Base-by-base conservation (phyloP, 2,888 invertebrate genomes). In the Dynastes grantii region DNA sequence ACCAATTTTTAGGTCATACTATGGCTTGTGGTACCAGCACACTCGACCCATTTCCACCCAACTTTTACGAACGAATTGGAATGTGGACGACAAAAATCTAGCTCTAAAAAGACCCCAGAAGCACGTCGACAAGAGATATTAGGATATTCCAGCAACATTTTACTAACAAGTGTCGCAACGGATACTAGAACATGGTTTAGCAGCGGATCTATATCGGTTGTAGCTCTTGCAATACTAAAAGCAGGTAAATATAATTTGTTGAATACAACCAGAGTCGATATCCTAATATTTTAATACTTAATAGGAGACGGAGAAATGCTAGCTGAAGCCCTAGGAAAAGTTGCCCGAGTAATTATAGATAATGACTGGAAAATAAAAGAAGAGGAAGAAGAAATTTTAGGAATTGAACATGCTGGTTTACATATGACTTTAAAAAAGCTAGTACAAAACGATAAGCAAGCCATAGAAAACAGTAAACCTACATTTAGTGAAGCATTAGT, bases 21-120 rank as follows among this genome's bases (percentile, higher is more conserved):
- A 79, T 98, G 98, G 93, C 90, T 98, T 29, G 92, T 98, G 13
- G 94, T 95, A 64, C 96, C 97, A 0, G 93, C 94, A 61, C 94
- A 97, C 85, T 91, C 93, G 0, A 91, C 92, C 71, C 94, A 95
- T 81, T 97, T 98, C 87, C 96, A 97, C 88, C 97, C 97, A 0
- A 91, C 90, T 78, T 92, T 96, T 73, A 92, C 95, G 1, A 91
- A 93, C 55, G 92, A 93, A 83, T 90, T 98, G 13, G 92, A 94
- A 81, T 90, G 92, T 80, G 97, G 97, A 0, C 92, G 96, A 81
- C 90, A 90, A 45, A 93, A 93, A 85, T 92, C 93, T 11, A 91
- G 91, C 13, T 94, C 93, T 71, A 96, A 96, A 88, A 96, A 96
- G 85, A 92, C 94, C 40, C 88, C 92, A 0, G 91, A 91, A 40